Evolutionary conservation across 2,113 vertebrate genomes (phyloP).

Genomic region (Polypterus senegalus): DNA sequence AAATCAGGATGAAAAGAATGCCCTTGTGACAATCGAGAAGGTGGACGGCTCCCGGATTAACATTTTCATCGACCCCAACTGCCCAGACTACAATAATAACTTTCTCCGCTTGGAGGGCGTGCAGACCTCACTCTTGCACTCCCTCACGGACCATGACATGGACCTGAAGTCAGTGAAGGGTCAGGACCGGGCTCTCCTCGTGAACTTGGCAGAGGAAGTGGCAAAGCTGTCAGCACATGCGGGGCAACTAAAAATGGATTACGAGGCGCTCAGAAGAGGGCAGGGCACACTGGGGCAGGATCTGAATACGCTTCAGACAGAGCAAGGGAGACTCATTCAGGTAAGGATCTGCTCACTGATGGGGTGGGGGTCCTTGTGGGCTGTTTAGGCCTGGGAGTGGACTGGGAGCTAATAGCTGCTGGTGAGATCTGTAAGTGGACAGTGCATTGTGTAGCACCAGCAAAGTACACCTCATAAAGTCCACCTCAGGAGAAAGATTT

Average conservation of each 20-base stretch:
- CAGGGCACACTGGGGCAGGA: slow-evolving; percentile 77
- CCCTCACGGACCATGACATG: slow-evolving; percentile 60
- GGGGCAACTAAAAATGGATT: slow-evolving; percentile 74
- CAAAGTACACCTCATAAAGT: too few relatives aligned
- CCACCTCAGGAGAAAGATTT: too few relatives aligned
- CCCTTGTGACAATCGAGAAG: slow-evolving; percentile 85
- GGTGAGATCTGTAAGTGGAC: neutral
- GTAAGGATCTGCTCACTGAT: slow-evolving; percentile 35
- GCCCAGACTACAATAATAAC: slow-evolving; percentile 68
- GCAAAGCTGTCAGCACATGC: slow-evolving; percentile 66
- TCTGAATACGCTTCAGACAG: slow-evolving; percentile 70
- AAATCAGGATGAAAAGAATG: slow-evolving; percentile 76
- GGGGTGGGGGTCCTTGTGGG: neutral
- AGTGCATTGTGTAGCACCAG: too few relatives aligned
- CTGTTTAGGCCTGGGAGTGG: too few relatives aligned
- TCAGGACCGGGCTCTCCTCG: slow-evolving; percentile 72
- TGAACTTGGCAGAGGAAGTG: slow-evolving; percentile 75
- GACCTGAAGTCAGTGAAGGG: slow-evolving; percentile 62
- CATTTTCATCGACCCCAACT: slow-evolving; percentile 97
- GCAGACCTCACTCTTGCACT: slow-evolving; percentile 72
- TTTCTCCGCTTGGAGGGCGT: slow-evolving; percentile 74
- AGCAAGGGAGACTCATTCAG: slow-evolving; percentile 87
- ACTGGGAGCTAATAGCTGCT: too few relatives aligned
- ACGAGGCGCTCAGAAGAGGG: slow-evolving; percentile 64
- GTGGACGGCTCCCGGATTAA: slow-evolving; percentile 84